phyloP scores from a whole-genome alignment of 2,113 vertebrate species.

The Prunella himalayana region DNA sequence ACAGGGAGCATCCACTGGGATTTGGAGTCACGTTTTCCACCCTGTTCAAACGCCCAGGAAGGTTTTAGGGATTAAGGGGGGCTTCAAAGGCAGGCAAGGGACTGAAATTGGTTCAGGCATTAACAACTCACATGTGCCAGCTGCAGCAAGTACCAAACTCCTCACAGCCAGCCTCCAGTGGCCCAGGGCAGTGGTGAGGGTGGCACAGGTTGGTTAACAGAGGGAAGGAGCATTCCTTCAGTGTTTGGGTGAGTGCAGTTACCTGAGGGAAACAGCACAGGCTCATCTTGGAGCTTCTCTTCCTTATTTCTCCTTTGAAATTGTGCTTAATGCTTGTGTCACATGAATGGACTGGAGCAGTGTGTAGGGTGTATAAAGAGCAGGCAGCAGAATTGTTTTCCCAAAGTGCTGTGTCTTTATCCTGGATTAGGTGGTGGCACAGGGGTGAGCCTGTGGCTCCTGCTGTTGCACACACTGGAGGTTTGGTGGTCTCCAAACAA shows the following conservation, averaged over 20 bases:
- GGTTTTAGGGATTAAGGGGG: not conserved
- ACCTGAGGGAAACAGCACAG: not conserved
- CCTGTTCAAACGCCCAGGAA: not conserved
- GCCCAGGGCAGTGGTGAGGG: not conserved
- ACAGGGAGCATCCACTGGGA: not conserved
- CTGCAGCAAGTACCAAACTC: not conserved
- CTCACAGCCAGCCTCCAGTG: not conserved
- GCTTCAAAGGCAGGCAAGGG: not conserved
- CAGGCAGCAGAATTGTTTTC: not conserved
- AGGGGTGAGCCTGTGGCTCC: not conserved
- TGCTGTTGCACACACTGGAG: fast-evolving
- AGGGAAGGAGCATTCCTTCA: not conserved
- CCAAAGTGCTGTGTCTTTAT: not conserved
- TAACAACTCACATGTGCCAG: not conserved
- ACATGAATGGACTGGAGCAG: fast-evolving
- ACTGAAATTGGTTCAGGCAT: not conserved
- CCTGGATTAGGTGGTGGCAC: fast-evolving
- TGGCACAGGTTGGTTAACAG: not conserved
- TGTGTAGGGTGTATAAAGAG: fast-evolving
- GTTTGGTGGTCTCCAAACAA: not conserved
- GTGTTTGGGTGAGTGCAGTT: not conserved
- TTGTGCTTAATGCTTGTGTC: not conserved
- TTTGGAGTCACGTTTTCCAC: fast-evolving
- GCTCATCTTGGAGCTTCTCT: not conserved
- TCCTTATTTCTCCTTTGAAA: not conserved